A percentile compares a stretch with the other conserved stretches of the same genome.
Conservation (phyloP, 2,113 vertebrate species). For the Lipophrys pholis region DNA sequence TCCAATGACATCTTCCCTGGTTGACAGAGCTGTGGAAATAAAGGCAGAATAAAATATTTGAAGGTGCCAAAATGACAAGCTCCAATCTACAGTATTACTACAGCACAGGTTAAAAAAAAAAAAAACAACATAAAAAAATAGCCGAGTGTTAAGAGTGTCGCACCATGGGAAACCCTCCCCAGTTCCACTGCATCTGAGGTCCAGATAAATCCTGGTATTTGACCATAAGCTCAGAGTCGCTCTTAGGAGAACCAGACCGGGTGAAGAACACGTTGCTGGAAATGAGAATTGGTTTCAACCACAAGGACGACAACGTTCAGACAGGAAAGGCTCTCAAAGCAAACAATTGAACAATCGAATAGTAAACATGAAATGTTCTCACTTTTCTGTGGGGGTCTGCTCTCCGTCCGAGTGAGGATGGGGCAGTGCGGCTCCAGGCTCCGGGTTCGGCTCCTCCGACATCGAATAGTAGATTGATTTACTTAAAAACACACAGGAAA, state of each 20-base stretch:
- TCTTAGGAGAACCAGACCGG: conserved; percentile 84
- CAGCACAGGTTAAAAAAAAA: background rate
- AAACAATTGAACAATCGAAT: background rate
- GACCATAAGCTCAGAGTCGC: conserved; percentile 93
- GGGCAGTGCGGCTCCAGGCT: background rate
- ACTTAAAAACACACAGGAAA: conserved; percentile 56
- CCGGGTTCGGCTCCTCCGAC: conserved; percentile 75
- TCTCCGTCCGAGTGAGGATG: conserved; percentile 88
- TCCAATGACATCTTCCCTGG: conserved; percentile 67
- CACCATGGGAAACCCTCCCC: conserved; percentile 93
- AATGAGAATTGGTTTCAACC: conserved; percentile 4
- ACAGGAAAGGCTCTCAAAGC: background rate
- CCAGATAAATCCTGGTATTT: conserved; percentile 80
- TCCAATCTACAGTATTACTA: background rate
- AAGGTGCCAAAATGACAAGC: conserved; percentile 2
- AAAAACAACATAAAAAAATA: background rate
- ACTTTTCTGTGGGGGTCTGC: conserved; percentile 80
- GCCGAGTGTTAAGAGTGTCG: conserved; percentile 1
- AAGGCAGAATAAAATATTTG: background rate
- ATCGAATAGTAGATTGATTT: conserved; percentile 84
- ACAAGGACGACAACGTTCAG: background rate
- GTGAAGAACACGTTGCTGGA: conserved; percentile 70
- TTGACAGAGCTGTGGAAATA: conserved; percentile 64
- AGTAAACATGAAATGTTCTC: conserved; percentile 12
- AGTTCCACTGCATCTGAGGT: conserved; percentile 91